Base-by-base conservation (phyloP, 2,113 vertebrate genomes). In the cat (Felis catus) region DNA sequence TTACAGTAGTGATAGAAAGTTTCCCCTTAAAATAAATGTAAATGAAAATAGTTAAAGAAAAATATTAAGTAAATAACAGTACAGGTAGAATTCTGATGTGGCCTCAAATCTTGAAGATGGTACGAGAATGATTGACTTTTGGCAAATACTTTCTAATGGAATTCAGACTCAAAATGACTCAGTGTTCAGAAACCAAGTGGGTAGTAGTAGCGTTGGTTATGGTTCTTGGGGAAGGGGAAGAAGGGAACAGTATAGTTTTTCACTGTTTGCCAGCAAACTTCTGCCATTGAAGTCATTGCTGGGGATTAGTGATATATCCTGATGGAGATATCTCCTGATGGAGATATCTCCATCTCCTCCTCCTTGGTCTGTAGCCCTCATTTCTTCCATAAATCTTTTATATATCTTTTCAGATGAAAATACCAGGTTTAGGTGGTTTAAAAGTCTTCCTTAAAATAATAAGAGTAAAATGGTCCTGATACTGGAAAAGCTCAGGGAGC, bases 401-500 rank as follows among this genome's bases (percentile, higher is more conserved):
- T 89, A 41, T 85, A 14, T 81, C 94, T 96, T 96, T 73, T 48
- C 82, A 88, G 65, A 81, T 45, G 33, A 90, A 95, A 97, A 73
- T 51, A 65, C 85, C 27, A 96, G 51, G 36, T 97, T 85, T 84
- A 84, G 14, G 18, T 83, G 63, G n/a, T 74, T 95, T 94, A 68
- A 95, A 65, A 53, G 1, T 61, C 55, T 73, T 95, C 45, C 85
- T 96, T 94, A 92, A 89, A 97, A 90, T 97, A 97, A 91, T 65
- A 61, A 36, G 27, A 82, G 2, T 81, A 65, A 96, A 95, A 51
- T 73, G 1, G 87, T 93, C 25, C 41, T 92, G 51, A 48, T 87
- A 53, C 16, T 39, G 15, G 81, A 92, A 93, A 92, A 97, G 41
- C 23, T 96, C 48, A 89, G 23, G 74, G 82, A 96, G 27, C 39